Base-by-base conservation (phyloP, 2,797 vertebrate genomes). In the Sebastes nivosus region DNA sequence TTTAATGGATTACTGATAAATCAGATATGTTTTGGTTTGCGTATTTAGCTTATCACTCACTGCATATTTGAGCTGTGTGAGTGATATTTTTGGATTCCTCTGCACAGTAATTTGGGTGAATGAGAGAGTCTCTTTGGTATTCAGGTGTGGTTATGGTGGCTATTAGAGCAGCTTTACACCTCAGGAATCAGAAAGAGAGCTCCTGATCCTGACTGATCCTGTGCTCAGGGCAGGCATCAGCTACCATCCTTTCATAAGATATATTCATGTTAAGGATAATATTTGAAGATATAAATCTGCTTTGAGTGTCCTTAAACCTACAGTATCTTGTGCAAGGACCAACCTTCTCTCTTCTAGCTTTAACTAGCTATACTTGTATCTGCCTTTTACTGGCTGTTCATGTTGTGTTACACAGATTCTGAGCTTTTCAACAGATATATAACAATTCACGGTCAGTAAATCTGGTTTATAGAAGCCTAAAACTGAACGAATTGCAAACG, bases 161-260 rank as follows among this genome's bases (percentile, higher is more conserved):
- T 90, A 91, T 91, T 89, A 90, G 77, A 84, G 69, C 12, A 87
- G 77, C 87, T 88, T 84, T 90, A 86, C 81, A 88, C 81, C 84
- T 82, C 79, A 86, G 86, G 90, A 91, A 93, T 93, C 86, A 88
- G 82, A 89, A 82, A 72, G 79, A 77, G 65, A 79, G 77, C 77
- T 70, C 34, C 75, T 87, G 84, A 84, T 84, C 77, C 80, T 58
- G 75, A 88, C 82, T 87, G 89, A 90, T 89, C 85, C 82, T 72
- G 72, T 83, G 80, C 90, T 89, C 68, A 27, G 66, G 79, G 59
- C 74, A 58, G 73, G 65, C 80, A 80, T 81, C 83, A n/a, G 42
- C 68, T 80, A 69, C 70, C 75, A 91, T 85, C 76, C 77, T 86
- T 84, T 83, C 76, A 90, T 67, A 61, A 78, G 77, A 84, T 80